Percentiles rank a stretch among this genome's conserved stretches.
These are phyloP conservation scores for Menidia menidia DNA, from an alignment of 2,797 vertebrate species.

Conservation along the genomic window DNA sequence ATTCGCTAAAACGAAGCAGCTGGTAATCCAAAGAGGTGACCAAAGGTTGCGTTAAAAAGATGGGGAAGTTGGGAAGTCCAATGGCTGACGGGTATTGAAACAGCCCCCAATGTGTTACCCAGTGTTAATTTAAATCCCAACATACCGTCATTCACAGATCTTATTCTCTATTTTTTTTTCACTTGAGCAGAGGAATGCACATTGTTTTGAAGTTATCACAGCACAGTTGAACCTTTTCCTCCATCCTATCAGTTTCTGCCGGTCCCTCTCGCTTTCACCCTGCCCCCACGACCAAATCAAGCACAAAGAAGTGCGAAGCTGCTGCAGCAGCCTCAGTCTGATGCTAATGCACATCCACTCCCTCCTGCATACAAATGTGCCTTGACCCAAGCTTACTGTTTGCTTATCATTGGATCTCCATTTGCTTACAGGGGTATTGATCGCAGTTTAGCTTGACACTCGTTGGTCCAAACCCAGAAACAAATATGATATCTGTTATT, in stretches of 20 bases:
- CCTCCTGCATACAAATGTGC: constrained; percentile 84
- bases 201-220: constrained; percentile 56
- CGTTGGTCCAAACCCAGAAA: constrained; percentile 41
- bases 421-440: constrained; percentile 69
- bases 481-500: constrained; percentile 38
- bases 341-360: constrained; percentile 85
- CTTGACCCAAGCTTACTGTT: constrained; percentile 74
- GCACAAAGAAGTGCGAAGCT: constrained; percentile 81
- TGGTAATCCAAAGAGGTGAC: constrained; percentile 7
- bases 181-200: constrained; percentile 45
- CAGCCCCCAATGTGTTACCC: constrained; percentile 18
- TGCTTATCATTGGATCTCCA: constrained; percentile 74
- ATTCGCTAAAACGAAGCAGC: constrained; percentile 16
- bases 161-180: constrained; percentile 31
- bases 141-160: constrained; percentile 39
- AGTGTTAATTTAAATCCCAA: constrained; percentile 39
- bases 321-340: constrained; percentile 82
- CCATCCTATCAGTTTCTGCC: constrained; percentile 71
- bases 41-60: not conserved
- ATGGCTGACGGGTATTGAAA: constrained; percentile 23
- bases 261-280: constrained; percentile 67
- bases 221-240: constrained; percentile 77
- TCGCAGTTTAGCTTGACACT: constrained; percentile 67
- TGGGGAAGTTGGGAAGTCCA: not conserved
- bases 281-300: constrained; percentile 76